Evolutionary conservation across 2,113 vertebrate species (phyloP).

Genomic region (Pimephales promelas): DNA sequence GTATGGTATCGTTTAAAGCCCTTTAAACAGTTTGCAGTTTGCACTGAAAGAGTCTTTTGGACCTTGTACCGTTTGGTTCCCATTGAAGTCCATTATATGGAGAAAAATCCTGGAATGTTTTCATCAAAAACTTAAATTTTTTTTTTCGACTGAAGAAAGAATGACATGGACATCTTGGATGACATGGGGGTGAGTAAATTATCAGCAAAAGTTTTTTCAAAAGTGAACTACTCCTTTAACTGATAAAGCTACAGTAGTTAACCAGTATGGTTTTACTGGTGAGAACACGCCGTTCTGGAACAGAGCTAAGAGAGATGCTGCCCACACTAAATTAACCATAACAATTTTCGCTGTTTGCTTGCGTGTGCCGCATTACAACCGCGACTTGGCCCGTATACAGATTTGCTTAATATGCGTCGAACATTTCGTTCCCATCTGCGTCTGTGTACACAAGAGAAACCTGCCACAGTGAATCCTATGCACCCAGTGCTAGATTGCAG

Average conservation of each 20-base stretch:
- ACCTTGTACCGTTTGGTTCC: no score
- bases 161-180: no score
- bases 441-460: slow-evolving; percentile 35
- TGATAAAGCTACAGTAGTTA: background rate
- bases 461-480: background rate
- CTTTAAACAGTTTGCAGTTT: no score
- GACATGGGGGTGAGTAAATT: no score
- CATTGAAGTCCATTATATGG: no score
- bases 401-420: slow-evolving; percentile 41
- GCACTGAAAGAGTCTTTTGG: no score
- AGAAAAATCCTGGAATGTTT: no score
- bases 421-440: slow-evolving; percentile 20
- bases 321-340: slow-evolving; percentile 28
- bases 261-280: background rate
- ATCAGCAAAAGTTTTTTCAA: no score
- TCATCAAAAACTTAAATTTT: no score
- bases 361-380: slow-evolving; percentile 46
- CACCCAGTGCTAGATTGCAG: slow-evolving; percentile 24
- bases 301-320: background rate
- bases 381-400: slow-evolving; percentile 17
- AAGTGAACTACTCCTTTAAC: no score
- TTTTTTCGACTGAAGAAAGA: no score
- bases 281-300: background rate
- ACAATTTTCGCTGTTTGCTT: slow-evolving; percentile 16
- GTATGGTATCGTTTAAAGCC: no score